phyloP scores from a whole-genome alignment of 2,113 vertebrate species.

The Mastomys coucha region DNA sequence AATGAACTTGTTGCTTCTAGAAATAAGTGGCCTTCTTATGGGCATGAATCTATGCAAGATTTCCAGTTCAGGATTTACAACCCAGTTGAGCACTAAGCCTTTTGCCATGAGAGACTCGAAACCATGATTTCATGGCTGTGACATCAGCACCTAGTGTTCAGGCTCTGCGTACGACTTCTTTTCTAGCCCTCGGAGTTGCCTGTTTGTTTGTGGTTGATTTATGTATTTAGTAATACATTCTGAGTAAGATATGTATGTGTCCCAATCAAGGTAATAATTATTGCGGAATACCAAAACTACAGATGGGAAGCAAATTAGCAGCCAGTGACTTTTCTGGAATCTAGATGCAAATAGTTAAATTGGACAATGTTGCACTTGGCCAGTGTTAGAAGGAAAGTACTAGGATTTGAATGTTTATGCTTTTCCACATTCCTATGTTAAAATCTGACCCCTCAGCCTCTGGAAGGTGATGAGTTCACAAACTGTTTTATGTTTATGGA shows the following conservation, averaged over 20 bases:
- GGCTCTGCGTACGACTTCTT: neutral
- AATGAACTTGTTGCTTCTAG: neutral
- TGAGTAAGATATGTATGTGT: neutral
- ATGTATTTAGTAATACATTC: neutral
- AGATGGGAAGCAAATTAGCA: neutral
- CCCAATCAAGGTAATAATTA: neutral
- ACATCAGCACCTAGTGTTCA: neutral
- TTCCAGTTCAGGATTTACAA: neutral
- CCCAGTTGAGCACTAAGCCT: neutral
- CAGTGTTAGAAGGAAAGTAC: neutral
- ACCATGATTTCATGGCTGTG: neutral
- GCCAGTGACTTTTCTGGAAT: neutral
- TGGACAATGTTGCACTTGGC: neutral
- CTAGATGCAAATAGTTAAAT: neutral
- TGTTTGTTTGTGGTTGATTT: slow-evolving; percentile 18
- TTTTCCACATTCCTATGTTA: neutral
- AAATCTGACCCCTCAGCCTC: neutral
- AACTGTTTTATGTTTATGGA: neutral
- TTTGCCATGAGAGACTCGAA: neutral
- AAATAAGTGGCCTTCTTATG: neutral
- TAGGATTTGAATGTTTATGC: neutral
- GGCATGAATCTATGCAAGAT: neutral
- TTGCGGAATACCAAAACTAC: neutral
- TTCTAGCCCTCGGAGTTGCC: neutral
- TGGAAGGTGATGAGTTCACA: neutral